phyloP scores from a whole-genome alignment of 2,113 vertebrate species.

The Myrmecophaga tridactyla region DNA sequence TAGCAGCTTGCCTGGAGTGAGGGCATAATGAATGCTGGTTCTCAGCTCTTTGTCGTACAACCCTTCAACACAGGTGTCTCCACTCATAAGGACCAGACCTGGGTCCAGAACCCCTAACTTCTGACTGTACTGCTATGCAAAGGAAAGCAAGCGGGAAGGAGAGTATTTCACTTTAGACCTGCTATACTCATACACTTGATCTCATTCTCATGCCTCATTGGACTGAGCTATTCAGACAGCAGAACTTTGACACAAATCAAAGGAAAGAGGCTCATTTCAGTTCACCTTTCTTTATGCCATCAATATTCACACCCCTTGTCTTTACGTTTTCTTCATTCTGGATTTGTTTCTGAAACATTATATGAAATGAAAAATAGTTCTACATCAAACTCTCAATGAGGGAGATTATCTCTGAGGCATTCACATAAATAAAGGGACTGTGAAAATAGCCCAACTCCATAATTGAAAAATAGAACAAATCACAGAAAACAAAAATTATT shows the following conservation, averaged over 20 bases:
- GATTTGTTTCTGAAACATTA: conserved; percentile 13
- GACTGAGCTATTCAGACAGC: neutral
- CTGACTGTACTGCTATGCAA: neutral
- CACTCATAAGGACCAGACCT: neutral
- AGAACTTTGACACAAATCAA: neutral
- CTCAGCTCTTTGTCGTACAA: neutral
- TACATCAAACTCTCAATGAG: neutral
- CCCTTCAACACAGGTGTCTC: neutral
- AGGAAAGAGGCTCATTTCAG: neutral
- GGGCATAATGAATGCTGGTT: neutral
- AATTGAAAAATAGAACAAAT: conserved; percentile 76
- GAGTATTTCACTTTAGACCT: neutral
- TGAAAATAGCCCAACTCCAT: conserved; percentile 66
- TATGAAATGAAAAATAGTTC: conserved; percentile 45
- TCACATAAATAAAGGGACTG: conserved; percentile 42
- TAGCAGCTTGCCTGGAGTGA: neutral
- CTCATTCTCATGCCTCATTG: neutral
- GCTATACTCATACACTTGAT: fast-evolving
- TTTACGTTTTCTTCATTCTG: conserved; percentile 6
- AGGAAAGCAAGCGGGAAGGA: neutral
- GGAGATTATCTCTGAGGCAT: conserved; percentile 34
- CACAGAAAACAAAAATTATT: conserved; percentile 75
- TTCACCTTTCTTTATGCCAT: neutral
- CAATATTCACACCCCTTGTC: neutral
- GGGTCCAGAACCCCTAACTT: neutral